These are phyloP conservation scores for Drosophila anomelani DNA, from an alignment of 2,888 invertebrate species.

Conservation along the genomic window DNA sequence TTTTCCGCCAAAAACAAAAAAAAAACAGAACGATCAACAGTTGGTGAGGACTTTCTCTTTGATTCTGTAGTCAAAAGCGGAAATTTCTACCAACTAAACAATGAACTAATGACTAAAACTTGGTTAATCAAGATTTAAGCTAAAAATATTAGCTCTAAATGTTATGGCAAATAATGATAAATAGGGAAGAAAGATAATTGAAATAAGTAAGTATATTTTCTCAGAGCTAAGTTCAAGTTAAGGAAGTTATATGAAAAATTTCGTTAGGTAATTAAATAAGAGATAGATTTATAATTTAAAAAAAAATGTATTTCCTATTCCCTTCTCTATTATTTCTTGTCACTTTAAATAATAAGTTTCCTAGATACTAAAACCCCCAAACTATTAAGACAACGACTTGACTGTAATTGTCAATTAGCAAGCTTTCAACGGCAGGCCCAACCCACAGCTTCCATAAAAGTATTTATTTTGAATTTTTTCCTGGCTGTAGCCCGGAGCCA, in stretches of 20 bases:
- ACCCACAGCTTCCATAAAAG: constrained; percentile 50
- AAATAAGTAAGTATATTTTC: not conserved
- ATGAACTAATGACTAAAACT: constrained; percentile 24
- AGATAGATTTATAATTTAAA: not conserved
- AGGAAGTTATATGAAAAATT: no score
- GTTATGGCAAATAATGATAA: not conserved
- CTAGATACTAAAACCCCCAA: not conserved
- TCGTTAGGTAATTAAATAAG: rapidly evolving
- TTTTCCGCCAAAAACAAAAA: constrained; percentile 32
- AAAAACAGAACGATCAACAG: constrained; percentile 36
- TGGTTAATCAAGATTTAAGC: constrained; percentile 33
- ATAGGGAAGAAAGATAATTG: no score
- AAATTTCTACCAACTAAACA: constrained; percentile 21
- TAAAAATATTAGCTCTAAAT: constrained; percentile 4
- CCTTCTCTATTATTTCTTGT: not conserved
- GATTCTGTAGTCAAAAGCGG: constrained; percentile 36
- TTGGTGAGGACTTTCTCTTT: constrained; percentile 59
- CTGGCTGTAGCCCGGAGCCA: constrained; percentile 10
- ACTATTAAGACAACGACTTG: constrained; percentile 44
- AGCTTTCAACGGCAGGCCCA: constrained; percentile 71
- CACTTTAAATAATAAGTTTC: not conserved
- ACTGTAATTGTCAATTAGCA: constrained; percentile 77
- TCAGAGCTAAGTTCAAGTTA: not conserved
- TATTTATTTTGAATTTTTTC: constrained; percentile 20
- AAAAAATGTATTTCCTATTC: no score